These are phyloP conservation scores for Diphyllodes magnificus DNA, from an alignment of 2,113 vertebrate species.

Conservation along the genomic window DNA sequence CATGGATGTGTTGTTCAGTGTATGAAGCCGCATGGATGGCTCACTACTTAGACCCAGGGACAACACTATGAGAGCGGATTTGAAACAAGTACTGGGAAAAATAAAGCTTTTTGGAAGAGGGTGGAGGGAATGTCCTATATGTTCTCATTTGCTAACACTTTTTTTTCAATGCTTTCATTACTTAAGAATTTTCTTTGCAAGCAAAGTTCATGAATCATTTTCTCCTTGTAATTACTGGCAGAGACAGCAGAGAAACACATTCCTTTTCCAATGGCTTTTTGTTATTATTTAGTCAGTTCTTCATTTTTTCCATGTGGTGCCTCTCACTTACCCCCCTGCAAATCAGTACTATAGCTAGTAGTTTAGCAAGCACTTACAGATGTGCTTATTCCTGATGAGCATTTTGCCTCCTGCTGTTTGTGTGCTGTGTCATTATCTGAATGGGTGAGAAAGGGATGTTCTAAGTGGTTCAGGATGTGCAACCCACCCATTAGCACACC, in stretches of 20 bases:
- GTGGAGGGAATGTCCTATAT: neutral
- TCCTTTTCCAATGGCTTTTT: neutral
- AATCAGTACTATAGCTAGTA: neutral
- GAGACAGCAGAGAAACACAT: neutral
- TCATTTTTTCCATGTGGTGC: neutral
- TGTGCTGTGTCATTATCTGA: neutral
- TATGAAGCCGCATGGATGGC: neutral
- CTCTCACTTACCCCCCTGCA: neutral
- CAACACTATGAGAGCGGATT: neutral
- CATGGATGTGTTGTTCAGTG: neutral
- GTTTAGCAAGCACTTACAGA: neutral
- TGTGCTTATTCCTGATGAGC: neutral
- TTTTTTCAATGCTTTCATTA: neutral
- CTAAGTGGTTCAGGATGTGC: accelerated
- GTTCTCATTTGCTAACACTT: neutral
- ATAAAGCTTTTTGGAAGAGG: neutral
- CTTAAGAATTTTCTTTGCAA: neutral
- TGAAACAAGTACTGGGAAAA: neutral
- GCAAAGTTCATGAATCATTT: neutral
- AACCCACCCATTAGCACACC: neutral
- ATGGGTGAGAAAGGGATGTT: neutral
- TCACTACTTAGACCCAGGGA: neutral
- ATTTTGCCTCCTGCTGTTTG: neutral
- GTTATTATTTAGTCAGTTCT: neutral
- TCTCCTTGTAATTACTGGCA: neutral